Percentiles rank a stretch among this genome's conserved stretches.
Evolutionary conservation across 2,797 vertebrate species (phyloP).

Genomic region (Triplophysa bombifrons): DNA sequence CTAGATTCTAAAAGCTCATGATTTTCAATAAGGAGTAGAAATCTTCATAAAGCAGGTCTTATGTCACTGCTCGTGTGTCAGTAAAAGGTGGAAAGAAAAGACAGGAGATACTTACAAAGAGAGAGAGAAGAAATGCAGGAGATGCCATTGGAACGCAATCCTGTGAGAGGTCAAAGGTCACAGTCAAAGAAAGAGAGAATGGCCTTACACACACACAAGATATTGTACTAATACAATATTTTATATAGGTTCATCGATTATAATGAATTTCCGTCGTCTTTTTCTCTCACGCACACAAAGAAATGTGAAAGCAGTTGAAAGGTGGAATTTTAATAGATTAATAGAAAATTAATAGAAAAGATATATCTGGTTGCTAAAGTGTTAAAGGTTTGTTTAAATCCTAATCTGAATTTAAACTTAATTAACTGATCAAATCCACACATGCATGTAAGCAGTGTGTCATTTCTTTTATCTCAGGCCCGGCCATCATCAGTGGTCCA

Average conservation of each 20-base stretch:
- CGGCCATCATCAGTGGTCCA: slow-evolving; percentile 24
- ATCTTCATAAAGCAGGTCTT: not conserved
- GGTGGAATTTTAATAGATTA: no score
- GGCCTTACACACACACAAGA: slow-evolving; percentile 68
- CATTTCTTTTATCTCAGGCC: no score
- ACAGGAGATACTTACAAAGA: slow-evolving; percentile 94
- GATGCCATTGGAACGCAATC: slow-evolving; percentile 99
- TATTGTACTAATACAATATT: not conserved
- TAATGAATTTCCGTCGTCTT: not conserved
- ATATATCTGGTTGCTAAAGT: not conserved
- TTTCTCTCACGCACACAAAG: not conserved
- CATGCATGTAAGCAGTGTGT: no score
- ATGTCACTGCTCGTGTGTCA: not conserved
- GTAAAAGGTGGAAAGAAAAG: not conserved
- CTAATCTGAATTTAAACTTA: not conserved
- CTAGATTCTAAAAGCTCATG: no score
- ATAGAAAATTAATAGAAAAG: not conserved
- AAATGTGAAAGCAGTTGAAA: slow-evolving; percentile 8
- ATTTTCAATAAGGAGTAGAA: no score
- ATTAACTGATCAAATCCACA: no score
- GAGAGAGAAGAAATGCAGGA: slow-evolving; percentile 99
- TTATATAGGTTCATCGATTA: not conserved
- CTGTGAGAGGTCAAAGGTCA: slow-evolving; percentile 85
- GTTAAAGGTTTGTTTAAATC: not conserved
- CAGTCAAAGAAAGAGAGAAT: not conserved